phyloP scores from a whole-genome alignment of 2,888 invertebrate genomes.

The Gisinianus flammeolus region DNA sequence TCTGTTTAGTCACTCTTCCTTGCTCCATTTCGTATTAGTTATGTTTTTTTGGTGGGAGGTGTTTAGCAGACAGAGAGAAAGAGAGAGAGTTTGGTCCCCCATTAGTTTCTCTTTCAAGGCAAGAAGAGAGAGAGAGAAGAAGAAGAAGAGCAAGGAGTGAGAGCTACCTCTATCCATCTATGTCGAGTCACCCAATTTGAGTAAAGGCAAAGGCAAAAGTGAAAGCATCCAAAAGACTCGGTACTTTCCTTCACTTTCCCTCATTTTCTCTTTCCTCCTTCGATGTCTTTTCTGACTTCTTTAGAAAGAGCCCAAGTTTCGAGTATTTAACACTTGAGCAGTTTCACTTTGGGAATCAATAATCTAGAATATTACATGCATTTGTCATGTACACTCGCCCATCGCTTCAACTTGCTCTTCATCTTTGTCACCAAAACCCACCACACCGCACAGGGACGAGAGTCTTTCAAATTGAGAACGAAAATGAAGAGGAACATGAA shows the following conservation, averaged over 20 bases:
- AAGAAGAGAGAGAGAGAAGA: neutral
- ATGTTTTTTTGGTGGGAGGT: too few species aligned
- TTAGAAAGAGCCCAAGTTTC: neutral
- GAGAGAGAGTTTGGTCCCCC: neutral
- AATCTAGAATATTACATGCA: constrained; percentile 3
- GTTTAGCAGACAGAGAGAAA: neutral
- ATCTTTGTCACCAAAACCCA: neutral
- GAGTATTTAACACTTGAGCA: neutral
- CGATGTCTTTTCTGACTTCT: neutral
- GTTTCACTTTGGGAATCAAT: neutral
- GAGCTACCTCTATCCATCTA: neutral
- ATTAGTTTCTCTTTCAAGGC: neutral
- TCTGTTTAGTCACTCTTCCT: neutral
- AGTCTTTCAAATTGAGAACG: too few species aligned
- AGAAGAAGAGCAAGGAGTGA: neutral
- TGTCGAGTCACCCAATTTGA: constrained; percentile 5
- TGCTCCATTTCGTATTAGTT: too few species aligned
- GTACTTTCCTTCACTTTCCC: neutral
- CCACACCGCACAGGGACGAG: too few species aligned
- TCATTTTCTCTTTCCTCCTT: neutral
- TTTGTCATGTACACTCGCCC: neutral
- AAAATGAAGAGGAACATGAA: too few species aligned
- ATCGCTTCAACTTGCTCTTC: neutral
- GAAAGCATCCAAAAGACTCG: neutral
- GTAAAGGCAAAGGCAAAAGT: neutral